Conservation (phyloP, 2,113 vertebrate species). For the Tretioscincus oriximinensis region DNA sequence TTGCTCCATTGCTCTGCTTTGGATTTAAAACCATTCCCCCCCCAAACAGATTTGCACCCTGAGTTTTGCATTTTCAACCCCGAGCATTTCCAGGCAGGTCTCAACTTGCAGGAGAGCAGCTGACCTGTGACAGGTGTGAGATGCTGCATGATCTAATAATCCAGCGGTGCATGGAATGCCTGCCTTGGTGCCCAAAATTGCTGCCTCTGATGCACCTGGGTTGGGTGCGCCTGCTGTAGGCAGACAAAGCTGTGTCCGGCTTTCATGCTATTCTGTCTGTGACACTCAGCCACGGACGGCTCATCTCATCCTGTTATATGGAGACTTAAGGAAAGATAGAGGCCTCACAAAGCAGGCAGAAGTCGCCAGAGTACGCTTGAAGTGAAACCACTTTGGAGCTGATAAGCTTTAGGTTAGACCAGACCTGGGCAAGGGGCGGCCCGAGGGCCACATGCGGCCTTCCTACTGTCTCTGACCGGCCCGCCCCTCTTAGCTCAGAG, state of each 20-base stretch:
- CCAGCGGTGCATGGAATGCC: background rate
- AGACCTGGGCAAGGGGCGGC: too few relatives aligned
- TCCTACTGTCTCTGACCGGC: too few relatives aligned
- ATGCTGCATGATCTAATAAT: background rate
- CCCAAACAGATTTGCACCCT: background rate
- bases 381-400: background rate
- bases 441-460: too few relatives aligned
- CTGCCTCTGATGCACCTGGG: conserved; percentile 2
- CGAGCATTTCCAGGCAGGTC: background rate
- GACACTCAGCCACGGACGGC: conserved; percentile 55
- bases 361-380: background rate
- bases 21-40: background rate
- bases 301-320: conserved; percentile 54
- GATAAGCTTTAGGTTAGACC: conserved; percentile 24
- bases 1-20: too few relatives aligned
- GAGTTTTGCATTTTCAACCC: too few relatives aligned
- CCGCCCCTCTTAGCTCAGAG: too few relatives aligned
- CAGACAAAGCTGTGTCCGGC: conserved; percentile 50
- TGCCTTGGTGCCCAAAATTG: conserved; percentile 29
- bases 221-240: conserved; percentile 57
- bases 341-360: background rate
- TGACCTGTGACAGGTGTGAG: too few relatives aligned
- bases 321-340: conserved; percentile 30
- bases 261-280: conserved; percentile 51
- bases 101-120: too few relatives aligned